Base-by-base conservation (phyloP, 2,797 vertebrate genomes). In the Trematomus bernacchii region DNA sequence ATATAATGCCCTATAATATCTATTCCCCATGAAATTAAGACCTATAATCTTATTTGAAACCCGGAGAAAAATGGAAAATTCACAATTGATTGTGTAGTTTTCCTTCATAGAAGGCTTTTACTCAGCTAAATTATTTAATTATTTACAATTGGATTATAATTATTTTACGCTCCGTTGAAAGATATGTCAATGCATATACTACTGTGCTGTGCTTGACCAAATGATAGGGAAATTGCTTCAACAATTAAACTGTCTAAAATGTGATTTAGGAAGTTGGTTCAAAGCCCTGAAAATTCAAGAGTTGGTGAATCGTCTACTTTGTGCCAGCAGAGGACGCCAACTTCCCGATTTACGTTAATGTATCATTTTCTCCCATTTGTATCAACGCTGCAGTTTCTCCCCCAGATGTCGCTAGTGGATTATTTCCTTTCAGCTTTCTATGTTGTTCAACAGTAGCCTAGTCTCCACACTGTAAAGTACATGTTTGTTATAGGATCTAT, bases 381-480 rank as follows among this genome's bases (percentile, higher is more conserved):
- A 51, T n/a, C n/a, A 70, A 52, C n/a, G 16, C 44, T 30, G 23
- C 10, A 13, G 30, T 63, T 80, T 59, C 10, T 81, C 82, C 91
- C 75, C 53, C 43, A 83, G 89, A 65, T 84, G 92, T 85, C 85
- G 16, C 77, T 59, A 76, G 18, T 43, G 33, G n/a, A 79, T 75
- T n/a, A 43, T 51, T 73, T 72, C 1, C 2, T 18, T 37, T n/a
- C 1, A 3, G 3, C 3, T 21, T 14, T 42, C 2, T 15, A n/a
- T 3, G 23, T 54, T 6, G 7, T 2, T 2, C 1, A 27, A 27
- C 27, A 27, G 27, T 27, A 27, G 27, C 27, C 27, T 7, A 7
- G n/a, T 46, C 30, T 2, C 55, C 44, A 51, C 21, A 46, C 23
- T 15, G 8, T 3, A 18, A 14, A 10, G 23, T 18, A 9, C 0